A percentile compares a stretch with the other conserved stretches of the same genome.
phyloP scores from a whole-genome alignment of 30 jellyfish, hydroid and myxozoan species.

The Pelagia noctiluca region DNA sequence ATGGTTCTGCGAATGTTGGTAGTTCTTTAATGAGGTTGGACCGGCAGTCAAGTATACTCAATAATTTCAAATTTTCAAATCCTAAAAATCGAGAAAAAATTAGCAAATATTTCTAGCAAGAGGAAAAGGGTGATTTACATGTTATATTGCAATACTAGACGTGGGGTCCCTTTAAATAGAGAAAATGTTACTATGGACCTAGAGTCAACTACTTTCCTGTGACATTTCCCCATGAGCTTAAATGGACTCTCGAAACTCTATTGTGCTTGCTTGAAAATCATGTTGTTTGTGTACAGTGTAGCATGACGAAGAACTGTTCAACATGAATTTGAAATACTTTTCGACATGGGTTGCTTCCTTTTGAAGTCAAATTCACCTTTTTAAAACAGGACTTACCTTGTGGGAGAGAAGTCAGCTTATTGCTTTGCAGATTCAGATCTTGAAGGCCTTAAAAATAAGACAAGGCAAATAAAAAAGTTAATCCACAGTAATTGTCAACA shows the following conservation, averaged over 20 bases:
- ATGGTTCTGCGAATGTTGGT: slow-evolving; percentile 50
- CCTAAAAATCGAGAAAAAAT: slow-evolving; percentile 59
- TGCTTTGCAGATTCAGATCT: slow-evolving; percentile 70
- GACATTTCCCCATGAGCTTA: too few relatives aligned
- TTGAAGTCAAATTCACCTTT: too few relatives aligned
- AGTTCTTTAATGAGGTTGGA: slow-evolving; percentile 59
- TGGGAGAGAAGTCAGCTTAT: slow-evolving; percentile 71
- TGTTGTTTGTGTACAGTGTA: too few relatives aligned
- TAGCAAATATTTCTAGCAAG: neutral
- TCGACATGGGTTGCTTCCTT: too few relatives aligned
- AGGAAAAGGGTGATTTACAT: too few relatives aligned
- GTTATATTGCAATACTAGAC: neutral
- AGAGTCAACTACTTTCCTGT: too few relatives aligned
- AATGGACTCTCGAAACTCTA: too few relatives aligned
- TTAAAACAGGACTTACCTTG: slow-evolving; percentile 51
- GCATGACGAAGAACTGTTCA: neutral
- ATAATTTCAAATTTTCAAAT: slow-evolving; percentile 63
- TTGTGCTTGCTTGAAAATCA: too few relatives aligned
- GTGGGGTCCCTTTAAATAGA: neutral
- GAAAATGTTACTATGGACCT: neutral
- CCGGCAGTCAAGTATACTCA: slow-evolving; percentile 77
- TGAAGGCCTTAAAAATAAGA: slow-evolving; percentile 22
- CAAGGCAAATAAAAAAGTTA: too few relatives aligned
- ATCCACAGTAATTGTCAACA: too few relatives aligned
- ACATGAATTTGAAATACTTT: neutral